Percentiles rank a stretch among this genome's conserved stretches.
Conservation (phyloP, 2,113 vertebrate genomes). For the Meriones unguiculatus region DNA sequence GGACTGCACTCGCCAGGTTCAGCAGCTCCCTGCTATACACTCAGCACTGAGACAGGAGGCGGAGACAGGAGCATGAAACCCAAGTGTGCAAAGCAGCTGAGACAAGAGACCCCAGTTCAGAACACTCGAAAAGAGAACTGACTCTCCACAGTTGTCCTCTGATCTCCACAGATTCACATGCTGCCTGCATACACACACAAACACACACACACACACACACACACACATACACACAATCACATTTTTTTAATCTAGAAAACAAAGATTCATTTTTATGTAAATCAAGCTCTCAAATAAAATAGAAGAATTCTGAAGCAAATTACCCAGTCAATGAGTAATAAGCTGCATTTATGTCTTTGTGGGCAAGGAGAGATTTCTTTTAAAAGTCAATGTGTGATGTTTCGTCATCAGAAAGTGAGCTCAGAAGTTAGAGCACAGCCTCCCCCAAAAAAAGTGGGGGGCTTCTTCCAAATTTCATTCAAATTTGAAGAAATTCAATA, state of each 20-base stretch:
- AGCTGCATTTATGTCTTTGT: neutral
- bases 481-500: slow-evolving; percentile 20
- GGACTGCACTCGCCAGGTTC: too few relatives aligned
- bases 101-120: neutral
- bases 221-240: neutral
- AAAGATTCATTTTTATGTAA: neutral
- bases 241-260: neutral
- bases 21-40: neutral
- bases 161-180: neutral
- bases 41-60: neutral
- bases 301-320: slow-evolving; percentile 31
- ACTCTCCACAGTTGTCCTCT: neutral
- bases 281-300: neutral
- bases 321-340: neutral
- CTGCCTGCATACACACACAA: neutral
- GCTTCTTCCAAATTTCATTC: slow-evolving; percentile 7
- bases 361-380: neutral
- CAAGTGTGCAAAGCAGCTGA: neutral
- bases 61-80: too few relatives aligned
- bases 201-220: neutral
- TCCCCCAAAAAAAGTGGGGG: neutral
- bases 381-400: slow-evolving; percentile 27
- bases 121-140: neutral
- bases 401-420: neutral
- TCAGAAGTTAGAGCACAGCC: neutral